Evolutionary conservation across 2,113 vertebrate genomes (phyloP).

Genomic region (Chloropsis cyanopogon): DNA sequence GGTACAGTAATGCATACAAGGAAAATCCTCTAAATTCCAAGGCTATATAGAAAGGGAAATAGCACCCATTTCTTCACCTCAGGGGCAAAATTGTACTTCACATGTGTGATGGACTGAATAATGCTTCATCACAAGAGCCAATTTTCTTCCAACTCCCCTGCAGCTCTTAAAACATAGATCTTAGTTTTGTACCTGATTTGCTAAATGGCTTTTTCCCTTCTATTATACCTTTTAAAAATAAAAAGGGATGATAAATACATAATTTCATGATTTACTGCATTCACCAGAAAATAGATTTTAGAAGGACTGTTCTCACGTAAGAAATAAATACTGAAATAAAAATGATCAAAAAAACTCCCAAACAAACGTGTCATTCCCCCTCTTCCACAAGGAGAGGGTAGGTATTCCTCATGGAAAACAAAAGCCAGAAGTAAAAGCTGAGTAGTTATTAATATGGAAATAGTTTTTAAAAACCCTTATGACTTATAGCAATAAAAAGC

Average conservation of each 20-base stretch:
- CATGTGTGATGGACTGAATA: conserved; percentile 46
- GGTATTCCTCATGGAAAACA: neutral
- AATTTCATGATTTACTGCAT: neutral
- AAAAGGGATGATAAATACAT: neutral
- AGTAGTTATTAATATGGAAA: neutral
- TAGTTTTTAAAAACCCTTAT: rapidly evolving
- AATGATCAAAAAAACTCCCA: rapidly evolving
- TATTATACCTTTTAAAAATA: neutral
- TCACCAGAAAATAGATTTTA: neutral
- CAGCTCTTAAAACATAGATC: conserved; percentile 46
- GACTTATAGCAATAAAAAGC: neutral
- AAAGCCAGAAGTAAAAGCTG: neutral
- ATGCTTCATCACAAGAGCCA: conserved; percentile 49
- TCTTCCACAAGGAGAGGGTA: neutral
- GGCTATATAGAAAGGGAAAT: neutral
- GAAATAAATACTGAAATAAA: neutral
- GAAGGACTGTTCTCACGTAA: neutral
- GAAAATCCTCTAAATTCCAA: neutral
- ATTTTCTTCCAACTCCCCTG: conserved; percentile 55
- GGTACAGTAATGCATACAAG: neutral
- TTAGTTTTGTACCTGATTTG: conserved; percentile 32
- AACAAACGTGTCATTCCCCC: neutral
- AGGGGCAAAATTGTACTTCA: conserved; percentile 52
- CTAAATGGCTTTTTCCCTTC: conserved; percentile 33
- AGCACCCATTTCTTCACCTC: neutral